Conservation (phyloP, 2,888 invertebrate genomes). For the Drosophila anomalata region DNA sequence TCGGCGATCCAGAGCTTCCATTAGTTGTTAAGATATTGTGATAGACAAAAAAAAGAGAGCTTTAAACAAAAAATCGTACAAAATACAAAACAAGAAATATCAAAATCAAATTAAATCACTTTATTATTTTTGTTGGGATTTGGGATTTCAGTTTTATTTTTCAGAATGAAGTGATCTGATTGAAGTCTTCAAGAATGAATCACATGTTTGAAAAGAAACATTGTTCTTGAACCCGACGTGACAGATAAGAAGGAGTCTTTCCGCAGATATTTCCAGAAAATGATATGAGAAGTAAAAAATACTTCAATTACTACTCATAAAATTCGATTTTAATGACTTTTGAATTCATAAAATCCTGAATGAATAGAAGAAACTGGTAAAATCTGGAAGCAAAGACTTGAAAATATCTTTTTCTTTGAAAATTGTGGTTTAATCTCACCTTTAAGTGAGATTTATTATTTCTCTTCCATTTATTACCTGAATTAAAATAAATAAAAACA, state of each 20-base stretch:
- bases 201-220: constrained; percentile 2
- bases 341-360: no score
- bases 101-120: constrained; percentile 43
- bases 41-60: constrained; percentile 58
- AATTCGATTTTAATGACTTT: neutral
- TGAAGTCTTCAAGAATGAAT: constrained; percentile 19
- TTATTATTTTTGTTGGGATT: constrained; percentile 21
- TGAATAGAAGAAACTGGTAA: no score
- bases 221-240: constrained; percentile 24
- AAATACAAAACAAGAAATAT: constrained; percentile 55
- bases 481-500: constrained; percentile 8
- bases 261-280: constrained; percentile 9
- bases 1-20: constrained; percentile 72
- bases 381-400: no score
- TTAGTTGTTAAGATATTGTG: constrained; percentile 75
- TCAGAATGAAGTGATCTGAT: neutral
- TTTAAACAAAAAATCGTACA: constrained; percentile 53
- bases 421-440: no score
- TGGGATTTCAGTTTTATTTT: constrained; percentile 7
- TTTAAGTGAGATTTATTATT: no score
- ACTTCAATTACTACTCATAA: constrained; percentile 15
- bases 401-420: no score
- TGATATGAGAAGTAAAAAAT: constrained; percentile 16
- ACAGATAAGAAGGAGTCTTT: constrained; percentile 31
- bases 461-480: neutral